Percentiles rank a stretch among this genome's conserved stretches.
phyloP scores from a whole-genome alignment of 2,113 vertebrate species.

The Pseudopodoces humilis region DNA sequence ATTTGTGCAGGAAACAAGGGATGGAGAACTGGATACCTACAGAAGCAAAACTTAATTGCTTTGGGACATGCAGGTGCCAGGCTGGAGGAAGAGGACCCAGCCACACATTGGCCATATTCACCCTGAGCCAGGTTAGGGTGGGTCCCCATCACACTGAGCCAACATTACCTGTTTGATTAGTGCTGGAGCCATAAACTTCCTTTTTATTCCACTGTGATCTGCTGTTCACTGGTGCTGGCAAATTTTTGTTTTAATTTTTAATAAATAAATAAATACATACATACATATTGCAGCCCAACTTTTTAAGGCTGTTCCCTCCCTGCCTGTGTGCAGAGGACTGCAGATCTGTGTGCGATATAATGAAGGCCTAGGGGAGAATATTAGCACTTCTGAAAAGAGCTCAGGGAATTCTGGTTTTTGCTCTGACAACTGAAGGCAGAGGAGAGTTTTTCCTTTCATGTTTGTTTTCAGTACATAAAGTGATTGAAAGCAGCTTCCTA shows the following conservation, averaged over 20 bases:
- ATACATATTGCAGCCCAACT: background rate
- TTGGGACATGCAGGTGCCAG: background rate
- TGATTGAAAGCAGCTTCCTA: conserved; percentile 62
- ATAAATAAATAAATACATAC: background rate
- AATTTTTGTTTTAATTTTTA: background rate
- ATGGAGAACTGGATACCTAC: background rate
- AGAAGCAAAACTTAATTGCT: background rate
- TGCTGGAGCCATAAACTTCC: background rate
- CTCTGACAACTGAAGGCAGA: conserved; percentile 67
- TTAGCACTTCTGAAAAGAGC: conserved; percentile 70
- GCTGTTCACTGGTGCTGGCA: background rate
- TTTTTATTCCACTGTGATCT: background rate
- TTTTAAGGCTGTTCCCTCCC: conserved; percentile 35
- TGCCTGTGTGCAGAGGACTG: conserved; percentile 38
- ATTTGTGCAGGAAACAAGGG: background rate
- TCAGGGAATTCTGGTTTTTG: conserved; percentile 65
- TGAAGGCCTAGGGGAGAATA: conserved; percentile 64
- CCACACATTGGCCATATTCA: background rate
- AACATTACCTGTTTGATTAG: background rate
- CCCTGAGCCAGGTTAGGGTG: background rate
- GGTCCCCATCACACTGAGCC: fast-evolving
- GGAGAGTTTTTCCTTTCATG: conserved; percentile 65
- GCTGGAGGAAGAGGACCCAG: background rate
- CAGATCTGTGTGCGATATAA: conserved; percentile 52
- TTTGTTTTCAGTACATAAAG: conserved; percentile 67